Conservation (phyloP, 1,140 invertebrate genomes). For the Sarcophaga bullata region DNA sequence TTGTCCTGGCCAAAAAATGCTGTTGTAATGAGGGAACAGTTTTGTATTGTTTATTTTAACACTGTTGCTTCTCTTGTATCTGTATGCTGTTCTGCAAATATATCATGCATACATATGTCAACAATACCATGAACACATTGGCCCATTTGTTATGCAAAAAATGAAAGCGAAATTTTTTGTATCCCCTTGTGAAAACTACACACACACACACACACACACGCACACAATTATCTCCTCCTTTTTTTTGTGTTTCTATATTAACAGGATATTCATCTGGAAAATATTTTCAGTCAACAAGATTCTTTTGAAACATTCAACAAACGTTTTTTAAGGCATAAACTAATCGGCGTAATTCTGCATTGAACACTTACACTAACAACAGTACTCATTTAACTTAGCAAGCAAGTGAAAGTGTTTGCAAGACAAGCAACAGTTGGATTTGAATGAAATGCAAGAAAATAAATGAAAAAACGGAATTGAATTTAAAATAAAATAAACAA, state of each 20-base stretch:
- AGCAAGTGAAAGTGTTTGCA: background rate
- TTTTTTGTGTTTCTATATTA: too few species aligned
- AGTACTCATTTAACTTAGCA: background rate
- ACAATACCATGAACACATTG: background rate
- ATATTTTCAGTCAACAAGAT: constrained; percentile 32
- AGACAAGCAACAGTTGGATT: constrained; percentile 15
- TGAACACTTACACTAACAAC: background rate
- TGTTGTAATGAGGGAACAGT: too few species aligned
- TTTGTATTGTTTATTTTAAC: constrained; percentile 8
- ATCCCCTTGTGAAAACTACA: constrained; percentile 36
- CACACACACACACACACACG: constrained; percentile 10
- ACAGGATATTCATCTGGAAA: constrained; percentile 41
- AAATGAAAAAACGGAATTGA: background rate
- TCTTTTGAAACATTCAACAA: constrained; percentile 38
- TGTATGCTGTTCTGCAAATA: background rate
- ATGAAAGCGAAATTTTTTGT: constrained; percentile 34
- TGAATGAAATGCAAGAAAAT: background rate
- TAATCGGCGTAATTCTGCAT: too few species aligned
- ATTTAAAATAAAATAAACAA: background rate
- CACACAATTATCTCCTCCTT: constrained; percentile 7
- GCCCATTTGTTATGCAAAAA: background rate
- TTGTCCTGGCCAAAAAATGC: too few species aligned
- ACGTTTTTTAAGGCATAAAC: constrained; percentile 14
- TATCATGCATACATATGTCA: too few species aligned
- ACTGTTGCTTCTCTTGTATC: constrained; percentile 36